Evolutionary conservation across 2,113 vertebrate genomes (phyloP), one percentile per base, ranked within the genome.

Genomic region (Anser brachyrhynchus): DNA sequence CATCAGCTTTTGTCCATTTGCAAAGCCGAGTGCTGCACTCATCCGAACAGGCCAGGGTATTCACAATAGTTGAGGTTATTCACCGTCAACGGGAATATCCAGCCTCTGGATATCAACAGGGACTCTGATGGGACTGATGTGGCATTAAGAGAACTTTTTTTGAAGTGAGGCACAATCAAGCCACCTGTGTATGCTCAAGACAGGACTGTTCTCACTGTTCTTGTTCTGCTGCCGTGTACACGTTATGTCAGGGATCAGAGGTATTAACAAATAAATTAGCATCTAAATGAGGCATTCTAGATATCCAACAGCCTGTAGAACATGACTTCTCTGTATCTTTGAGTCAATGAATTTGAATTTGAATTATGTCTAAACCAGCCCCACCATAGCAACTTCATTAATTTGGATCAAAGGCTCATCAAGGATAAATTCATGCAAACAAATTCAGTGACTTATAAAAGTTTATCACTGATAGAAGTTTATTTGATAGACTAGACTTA

Each of bases 121-220:
- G 43, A 21, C 49, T 22, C 17, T 35, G 46, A 12, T 59, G 51
- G 19, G 16, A 29, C 33, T 4, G 3, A 12, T 13, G 0, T 7
- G 39, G 16, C 33, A 14, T 37, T 43, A 28, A 73, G 29, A 75
- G n/a, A 76, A 62, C 46, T 10, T 16, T 14, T 55, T 72, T 31
- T 67, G 25, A 75, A 57, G 25, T 17, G 33, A 20, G 8, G 11
- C 4, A 8, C 4, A 13, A 37, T 9, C 1, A 86, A 69, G 46
- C 17, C 43, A 15, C 13, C 0, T 0, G 21, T 26, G 11, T 4
- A 21, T 61, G 13, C 22, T 49, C 33, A 67, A 55, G 8, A 31
- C 0, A 1, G 17, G 0, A 1, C 1, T 64, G 3, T 33, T 59
- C 33, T 39, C 58, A 73, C 10, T 31, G 16, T 15, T 86, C 10